Percentiles rank a stretch among this genome's conserved stretches.
These are phyloP conservation scores for Acheta domesticus DNA, from an alignment of 2,888 invertebrate species.

Conservation along the genomic window DNA sequence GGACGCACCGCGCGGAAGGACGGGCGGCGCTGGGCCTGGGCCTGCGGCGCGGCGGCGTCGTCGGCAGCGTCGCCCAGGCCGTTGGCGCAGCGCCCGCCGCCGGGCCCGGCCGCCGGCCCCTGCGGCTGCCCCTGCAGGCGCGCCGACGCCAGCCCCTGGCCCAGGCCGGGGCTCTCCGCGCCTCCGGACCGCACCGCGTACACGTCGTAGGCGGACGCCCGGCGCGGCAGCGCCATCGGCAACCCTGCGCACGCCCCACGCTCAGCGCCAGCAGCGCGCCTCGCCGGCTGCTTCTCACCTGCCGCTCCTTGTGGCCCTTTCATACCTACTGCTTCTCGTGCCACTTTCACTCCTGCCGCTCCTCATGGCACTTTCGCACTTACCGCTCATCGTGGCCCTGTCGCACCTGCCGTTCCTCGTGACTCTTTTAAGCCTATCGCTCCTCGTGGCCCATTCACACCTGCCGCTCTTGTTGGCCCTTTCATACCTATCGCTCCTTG, in stretches of 20 bases:
- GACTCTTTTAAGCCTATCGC: too few species aligned
- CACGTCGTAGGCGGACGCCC: constrained; percentile 82
- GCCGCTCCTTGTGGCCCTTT: too few species aligned
- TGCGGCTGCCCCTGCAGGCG: constrained; percentile 27
- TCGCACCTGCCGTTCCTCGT: too few species aligned
- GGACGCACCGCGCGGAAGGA: constrained; percentile 26
- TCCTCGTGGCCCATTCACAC: too few species aligned
- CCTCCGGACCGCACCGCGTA: constrained; percentile 60
- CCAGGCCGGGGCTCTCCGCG: constrained; percentile 37
- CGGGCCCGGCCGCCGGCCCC: neutral
- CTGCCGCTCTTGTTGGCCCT: too few species aligned
- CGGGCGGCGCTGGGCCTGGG: constrained; percentile 39
- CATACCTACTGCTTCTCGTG: too few species aligned
- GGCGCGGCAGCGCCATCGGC: constrained; percentile 70
- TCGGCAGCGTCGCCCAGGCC: constrained; percentile 38
- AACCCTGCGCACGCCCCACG: constrained; percentile 47
- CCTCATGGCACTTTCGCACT: too few species aligned
- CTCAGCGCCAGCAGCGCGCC: neutral
- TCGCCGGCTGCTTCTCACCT: too few species aligned
- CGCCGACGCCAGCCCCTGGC: constrained; percentile 29
- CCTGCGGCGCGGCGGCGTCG: constrained; percentile 43
- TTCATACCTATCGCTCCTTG: too few species aligned
- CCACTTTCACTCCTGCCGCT: too few species aligned
- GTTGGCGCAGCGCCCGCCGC: constrained; percentile 42
- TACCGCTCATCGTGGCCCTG: too few species aligned